Percentiles rank a stretch among this genome's conserved stretches.
Conservation (phyloP, 2,113 vertebrate genomes). For the Odontesthes bonariensis region DNA sequence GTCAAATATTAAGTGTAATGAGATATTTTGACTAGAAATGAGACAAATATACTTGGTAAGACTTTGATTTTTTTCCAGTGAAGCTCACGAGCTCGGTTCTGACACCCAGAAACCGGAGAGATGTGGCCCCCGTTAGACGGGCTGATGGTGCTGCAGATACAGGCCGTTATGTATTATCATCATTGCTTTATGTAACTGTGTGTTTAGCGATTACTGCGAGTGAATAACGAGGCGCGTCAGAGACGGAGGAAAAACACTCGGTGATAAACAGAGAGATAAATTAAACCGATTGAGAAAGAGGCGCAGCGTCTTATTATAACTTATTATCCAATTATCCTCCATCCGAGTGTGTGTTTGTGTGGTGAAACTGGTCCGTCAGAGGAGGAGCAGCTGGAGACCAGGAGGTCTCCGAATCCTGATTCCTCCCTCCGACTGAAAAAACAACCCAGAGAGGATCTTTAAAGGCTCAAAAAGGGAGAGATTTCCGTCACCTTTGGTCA, state of each 20-base stretch:
- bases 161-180: constrained; percentile 33
- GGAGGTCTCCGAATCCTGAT: no score
- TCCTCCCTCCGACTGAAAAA: no score
- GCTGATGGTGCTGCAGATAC: constrained; percentile 36
- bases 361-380: constrained; percentile 3
- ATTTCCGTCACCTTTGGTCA: no score
- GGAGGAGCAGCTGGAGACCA: background rate
- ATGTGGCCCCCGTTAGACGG: background rate
- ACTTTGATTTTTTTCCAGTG: no score
- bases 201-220: constrained; percentile 36
- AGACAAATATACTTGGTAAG: no score
- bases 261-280: constrained; percentile 62
- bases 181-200: constrained; percentile 26
- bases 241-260: constrained; percentile 42
- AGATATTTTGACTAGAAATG: no score
- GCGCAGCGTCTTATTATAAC: constrained; percentile 44
- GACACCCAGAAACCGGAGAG: background rate
- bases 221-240: constrained; percentile 65
- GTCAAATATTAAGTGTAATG: no score
- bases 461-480: no score
- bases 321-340: constrained; percentile 67
- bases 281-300: constrained; percentile 54
- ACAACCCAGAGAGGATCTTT: no score
- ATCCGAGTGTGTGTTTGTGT: constrained; percentile 33
- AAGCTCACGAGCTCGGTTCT: background rate